Base-by-base conservation (phyloP, 2,113 vertebrate genomes). In the Mobula birostris region DNA sequence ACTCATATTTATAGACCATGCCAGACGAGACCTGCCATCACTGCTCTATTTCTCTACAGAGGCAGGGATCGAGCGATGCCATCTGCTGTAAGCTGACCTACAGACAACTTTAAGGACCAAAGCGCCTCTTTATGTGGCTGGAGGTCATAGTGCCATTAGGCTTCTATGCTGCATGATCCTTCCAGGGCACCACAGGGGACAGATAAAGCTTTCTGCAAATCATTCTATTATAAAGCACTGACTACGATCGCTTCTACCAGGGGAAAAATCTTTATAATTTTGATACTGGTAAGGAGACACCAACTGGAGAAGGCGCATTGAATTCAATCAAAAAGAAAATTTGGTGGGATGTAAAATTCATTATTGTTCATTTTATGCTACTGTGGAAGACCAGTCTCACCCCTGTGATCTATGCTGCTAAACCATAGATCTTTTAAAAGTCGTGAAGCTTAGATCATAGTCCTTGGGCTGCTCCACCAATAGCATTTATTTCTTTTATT, bases 81-180 rank as follows among this genome's bases (percentile, higher is more conserved):
- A 90, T 90, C 85, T 90, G 85, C 85, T 90, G 61, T 27, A 19
- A 68, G 61, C 85, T 90, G 85, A 90, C 85, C 63, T 68, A 17
- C 85, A 66, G 85, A 66, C 85, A 90, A 90, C 85, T 90, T 90
- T 90, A 90, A 66, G 85, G 63, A 90, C 85, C 63, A n/a, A 90
- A 66, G n/a, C 1, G n/a, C 29, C 85, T n/a, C 21, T 32, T 90
- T 19, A 12, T 66, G 61, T 90, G 85, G n/a, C 85, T 90, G 29
- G 61, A 36, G 85, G 85, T 90, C 85, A 90, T n/a, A 90, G 63
- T 19, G 61, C 61, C 61, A 32, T 66, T 90, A n/a, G 24, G 29
- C 63, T 66, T 90, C n/a, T 90, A 32, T 68, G 63, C 85, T 32
- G 85, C 61, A 85, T 5, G 48, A 90, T 90, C 85, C 66, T 90